These are phyloP conservation scores for Oceanodroma leucorhoa DNA, from an alignment of 2,797 vertebrate genomes.

Conservation along the genomic window DNA sequence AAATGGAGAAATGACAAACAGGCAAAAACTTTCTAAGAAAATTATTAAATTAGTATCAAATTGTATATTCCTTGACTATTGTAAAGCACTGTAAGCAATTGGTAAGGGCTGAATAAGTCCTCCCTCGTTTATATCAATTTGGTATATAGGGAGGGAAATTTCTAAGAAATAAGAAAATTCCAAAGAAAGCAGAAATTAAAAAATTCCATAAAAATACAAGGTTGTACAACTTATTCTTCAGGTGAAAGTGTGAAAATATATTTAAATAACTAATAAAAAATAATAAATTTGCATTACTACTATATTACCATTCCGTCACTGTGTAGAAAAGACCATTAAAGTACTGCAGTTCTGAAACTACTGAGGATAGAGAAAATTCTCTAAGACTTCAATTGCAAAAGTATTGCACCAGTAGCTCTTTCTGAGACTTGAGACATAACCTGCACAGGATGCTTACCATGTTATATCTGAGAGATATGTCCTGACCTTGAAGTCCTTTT, in stretches of 20 bases:
- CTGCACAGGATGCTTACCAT: neutral
- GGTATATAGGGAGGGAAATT: neutral
- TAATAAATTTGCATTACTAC: neutral
- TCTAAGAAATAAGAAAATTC: neutral
- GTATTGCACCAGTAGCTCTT: neutral
- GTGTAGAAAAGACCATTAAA: neutral
- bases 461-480: neutral
- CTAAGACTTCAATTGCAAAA: neutral
- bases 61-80: neutral
- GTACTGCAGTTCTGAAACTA: neutral
- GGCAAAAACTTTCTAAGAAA: neutral
- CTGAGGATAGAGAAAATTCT: neutral
- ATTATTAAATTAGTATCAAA: slow-evolving; percentile 2
- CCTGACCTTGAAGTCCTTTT: neutral
- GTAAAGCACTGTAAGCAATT: neutral
- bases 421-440: neutral
- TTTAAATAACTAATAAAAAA: neutral
- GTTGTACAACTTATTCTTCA: neutral
- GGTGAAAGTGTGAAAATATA: neutral
- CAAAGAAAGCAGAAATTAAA: neutral
- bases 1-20: slow-evolving; percentile 16
- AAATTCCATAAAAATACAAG: neutral
- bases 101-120: neutral
- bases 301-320: neutral
- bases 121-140: neutral